A percentile compares a stretch with the other conserved stretches of the same genome.
phyloP scores from a whole-genome alignment of 2,113 vertebrate species.

The Desmodus rotundus region DNA sequence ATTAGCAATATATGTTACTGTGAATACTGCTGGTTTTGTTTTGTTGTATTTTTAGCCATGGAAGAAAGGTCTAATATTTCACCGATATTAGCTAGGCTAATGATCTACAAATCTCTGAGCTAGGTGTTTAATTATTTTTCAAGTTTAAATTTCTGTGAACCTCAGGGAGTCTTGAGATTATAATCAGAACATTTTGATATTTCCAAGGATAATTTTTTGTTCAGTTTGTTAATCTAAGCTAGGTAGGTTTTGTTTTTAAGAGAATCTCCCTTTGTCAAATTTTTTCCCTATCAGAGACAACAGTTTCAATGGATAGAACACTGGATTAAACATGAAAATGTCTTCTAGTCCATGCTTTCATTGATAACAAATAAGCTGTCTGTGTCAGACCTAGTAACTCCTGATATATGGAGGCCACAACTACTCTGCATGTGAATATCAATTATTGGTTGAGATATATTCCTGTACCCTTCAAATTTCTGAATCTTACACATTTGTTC shows the following conservation, averaged over 20 bases:
- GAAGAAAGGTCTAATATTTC: background rate
- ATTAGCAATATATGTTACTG: background rate
- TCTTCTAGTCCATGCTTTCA: background rate
- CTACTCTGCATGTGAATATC: background rate
- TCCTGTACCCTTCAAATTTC: background rate
- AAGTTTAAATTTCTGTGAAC: slow-evolving; percentile 5
- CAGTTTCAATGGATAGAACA: background rate
- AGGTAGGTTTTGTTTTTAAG: background rate
- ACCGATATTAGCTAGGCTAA: background rate
- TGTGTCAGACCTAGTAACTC: background rate
- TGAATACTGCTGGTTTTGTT: background rate
- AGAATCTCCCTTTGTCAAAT: background rate
- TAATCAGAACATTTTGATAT: background rate
- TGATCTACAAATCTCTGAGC: background rate
- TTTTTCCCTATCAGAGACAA: background rate
- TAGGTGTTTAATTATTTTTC: slow-evolving; percentile 19
- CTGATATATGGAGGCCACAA: background rate
- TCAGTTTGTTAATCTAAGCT: background rate
- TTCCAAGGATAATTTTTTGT: slow-evolving; percentile 32
- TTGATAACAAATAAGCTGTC: background rate
- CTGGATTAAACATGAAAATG: background rate
- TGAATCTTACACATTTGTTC: background rate
- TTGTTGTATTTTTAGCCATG: background rate
- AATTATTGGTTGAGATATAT: background rate
- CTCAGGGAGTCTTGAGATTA: slow-evolving; percentile 1